A percentile compares a stretch with the other conserved stretches of the same genome.
Evolutionary conservation across 2,888 invertebrate species (phyloP).

Genomic region (Spialia ferax): DNA sequence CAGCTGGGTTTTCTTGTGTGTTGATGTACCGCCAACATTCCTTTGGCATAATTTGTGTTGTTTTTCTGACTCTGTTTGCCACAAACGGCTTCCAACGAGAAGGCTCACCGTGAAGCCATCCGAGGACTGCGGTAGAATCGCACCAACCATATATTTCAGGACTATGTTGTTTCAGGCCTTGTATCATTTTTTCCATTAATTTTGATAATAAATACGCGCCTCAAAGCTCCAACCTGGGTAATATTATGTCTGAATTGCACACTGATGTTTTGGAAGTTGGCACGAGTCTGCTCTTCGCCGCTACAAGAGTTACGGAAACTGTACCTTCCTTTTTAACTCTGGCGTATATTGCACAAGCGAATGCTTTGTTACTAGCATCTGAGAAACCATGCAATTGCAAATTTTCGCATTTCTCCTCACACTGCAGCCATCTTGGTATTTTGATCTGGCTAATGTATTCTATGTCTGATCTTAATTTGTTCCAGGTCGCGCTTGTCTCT

Average conservation of each 20-base stretch:
- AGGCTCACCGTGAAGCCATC: constrained; percentile 45
- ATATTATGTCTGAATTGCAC: too few species aligned
- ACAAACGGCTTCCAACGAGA: constrained; percentile 39
- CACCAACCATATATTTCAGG: constrained; percentile 1
- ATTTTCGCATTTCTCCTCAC: not conserved
- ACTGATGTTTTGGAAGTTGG: not conserved
- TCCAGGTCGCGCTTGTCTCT: not conserved
- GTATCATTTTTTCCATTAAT: not conserved
- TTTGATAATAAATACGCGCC: not conserved
- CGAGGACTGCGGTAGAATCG: constrained; percentile 36
- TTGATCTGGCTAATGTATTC: not conserved
- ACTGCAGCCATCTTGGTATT: constrained; percentile 1
- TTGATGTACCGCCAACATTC: constrained; percentile 46
- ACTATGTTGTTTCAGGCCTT: not conserved
- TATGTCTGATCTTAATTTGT: not conserved
- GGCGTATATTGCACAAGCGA: too few species aligned
- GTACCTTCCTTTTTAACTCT: too few species aligned
- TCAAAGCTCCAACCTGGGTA: not conserved
- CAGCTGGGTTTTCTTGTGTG: constrained; percentile 45
- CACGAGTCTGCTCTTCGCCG: not conserved
- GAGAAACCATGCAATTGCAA: not conserved
- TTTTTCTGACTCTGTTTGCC: constrained; percentile 42
- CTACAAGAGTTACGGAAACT: not conserved
- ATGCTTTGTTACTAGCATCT: not conserved
- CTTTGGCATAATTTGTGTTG: constrained; percentile 41